These are phyloP conservation scores for Pongo pygmaeus DNA, from an alignment of 2,113 vertebrate species.

Conservation along the genomic window DNA sequence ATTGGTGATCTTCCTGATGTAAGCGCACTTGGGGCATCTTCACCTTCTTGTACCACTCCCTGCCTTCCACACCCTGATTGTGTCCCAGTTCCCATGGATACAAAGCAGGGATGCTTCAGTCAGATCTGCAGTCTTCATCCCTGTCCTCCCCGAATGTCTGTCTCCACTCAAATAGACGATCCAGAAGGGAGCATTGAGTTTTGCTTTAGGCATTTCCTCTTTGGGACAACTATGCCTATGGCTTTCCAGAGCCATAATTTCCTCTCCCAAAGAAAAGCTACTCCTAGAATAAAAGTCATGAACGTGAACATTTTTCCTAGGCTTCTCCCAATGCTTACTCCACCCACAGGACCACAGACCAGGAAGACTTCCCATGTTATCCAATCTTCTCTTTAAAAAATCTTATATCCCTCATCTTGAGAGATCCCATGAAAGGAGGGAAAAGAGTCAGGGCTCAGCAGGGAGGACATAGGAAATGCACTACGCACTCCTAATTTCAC, in stretches of 20 bases:
- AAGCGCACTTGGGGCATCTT: neutral
- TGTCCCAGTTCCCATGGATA: neutral
- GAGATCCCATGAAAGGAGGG: neutral
- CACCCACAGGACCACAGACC: neutral
- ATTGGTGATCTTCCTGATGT: neutral
- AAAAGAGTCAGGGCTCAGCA: neutral
- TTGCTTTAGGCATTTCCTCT: neutral
- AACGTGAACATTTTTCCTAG: neutral
- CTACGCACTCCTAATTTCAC: neutral
- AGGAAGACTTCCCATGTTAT: neutral
- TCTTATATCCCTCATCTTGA: neutral
- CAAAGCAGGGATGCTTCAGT: fast-evolving
- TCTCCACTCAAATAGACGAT: neutral
- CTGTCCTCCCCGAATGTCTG: neutral
- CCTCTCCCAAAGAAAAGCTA: neutral
- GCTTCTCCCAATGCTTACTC: neutral
- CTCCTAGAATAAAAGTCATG: neutral
- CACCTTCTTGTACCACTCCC: neutral
- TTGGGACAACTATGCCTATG: neutral
- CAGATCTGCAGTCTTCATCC: neutral
- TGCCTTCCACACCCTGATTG: fast-evolving
- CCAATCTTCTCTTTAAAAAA: neutral
- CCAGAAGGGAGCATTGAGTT: neutral
- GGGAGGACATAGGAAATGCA: neutral
- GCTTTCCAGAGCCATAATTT: neutral